Percentiles rank a stretch among this genome's conserved stretches.
Conservation (phyloP, 2,113 vertebrate species). For the Notarius quadriscutis region DNA sequence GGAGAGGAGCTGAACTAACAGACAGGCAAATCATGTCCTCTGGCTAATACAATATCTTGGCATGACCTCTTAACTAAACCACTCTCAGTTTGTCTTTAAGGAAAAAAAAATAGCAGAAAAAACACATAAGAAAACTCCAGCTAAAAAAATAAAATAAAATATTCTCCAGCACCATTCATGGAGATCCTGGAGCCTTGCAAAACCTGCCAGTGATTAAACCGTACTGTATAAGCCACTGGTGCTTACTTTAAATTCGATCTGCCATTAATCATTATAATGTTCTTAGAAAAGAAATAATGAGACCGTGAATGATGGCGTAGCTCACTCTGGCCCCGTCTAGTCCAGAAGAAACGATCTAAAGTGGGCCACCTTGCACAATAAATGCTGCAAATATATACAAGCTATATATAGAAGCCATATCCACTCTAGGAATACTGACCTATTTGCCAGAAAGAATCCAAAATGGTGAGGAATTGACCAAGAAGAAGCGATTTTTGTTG, state of each 20-base stretch:
- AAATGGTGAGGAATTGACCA: too few species aligned
- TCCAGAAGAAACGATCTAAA: too few species aligned
- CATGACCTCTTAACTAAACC: constrained; percentile 5
- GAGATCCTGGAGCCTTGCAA: background rate
- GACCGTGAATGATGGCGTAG: too few species aligned
- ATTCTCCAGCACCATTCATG: too few species aligned
- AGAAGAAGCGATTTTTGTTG: too few species aligned
- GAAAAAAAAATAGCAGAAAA: background rate
- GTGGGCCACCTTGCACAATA: too few species aligned
- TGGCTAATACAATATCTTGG: background rate
- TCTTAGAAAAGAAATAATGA: background rate
- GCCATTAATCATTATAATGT: background rate
- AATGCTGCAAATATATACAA: too few species aligned
- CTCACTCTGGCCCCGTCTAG: too few species aligned
- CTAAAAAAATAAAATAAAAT: background rate
- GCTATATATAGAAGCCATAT: too few species aligned
- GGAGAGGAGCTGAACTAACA: background rate
- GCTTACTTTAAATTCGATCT: background rate
- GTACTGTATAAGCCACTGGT: background rate
- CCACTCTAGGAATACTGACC: too few species aligned
- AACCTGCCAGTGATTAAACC: background rate
- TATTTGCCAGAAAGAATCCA: too few species aligned
- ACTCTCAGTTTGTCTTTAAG: background rate
- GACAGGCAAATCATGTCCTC: background rate
- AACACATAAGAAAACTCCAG: background rate